Evolutionary conservation across 1,140 invertebrate genomes (phyloP).

Genomic region (Agraylea sexmaculata): DNA sequence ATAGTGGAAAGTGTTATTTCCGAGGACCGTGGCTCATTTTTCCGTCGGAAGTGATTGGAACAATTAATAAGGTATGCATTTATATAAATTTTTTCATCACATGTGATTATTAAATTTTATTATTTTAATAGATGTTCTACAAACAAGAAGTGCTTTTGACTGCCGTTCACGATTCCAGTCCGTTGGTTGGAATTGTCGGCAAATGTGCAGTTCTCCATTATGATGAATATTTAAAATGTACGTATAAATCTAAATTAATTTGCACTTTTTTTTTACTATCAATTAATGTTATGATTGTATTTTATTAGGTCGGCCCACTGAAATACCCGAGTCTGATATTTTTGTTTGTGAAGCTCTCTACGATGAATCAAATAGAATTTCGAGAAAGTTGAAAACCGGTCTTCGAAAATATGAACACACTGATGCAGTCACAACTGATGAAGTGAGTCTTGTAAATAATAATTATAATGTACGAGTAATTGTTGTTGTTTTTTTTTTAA

Average conservation of each 20-base stretch:
- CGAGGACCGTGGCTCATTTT: conserved; percentile 87
- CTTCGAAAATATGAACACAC: conserved; percentile 76
- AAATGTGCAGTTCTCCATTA: conserved; percentile 85
- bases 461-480: conserved; percentile 1
- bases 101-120: conserved; percentile 8
- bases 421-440: conserved; percentile 77
- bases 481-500: conserved; percentile 12
- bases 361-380: conserved; percentile 73
- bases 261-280: background rate
- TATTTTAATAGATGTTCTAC: conserved; percentile 60
- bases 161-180: conserved; percentile 83
- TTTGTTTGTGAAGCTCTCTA: conserved; percentile 91
- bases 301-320: conserved; percentile 74
- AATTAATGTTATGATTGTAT: conserved; percentile 9
- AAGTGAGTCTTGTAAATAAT: conserved; percentile 42
- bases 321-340: conserved; percentile 85
- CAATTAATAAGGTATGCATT: conserved; percentile 43
- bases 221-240: conserved; percentile 82
- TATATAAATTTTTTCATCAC: conserved; percentile 5
- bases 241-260: conserved; percentile 29
- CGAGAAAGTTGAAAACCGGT: conserved; percentile 62
- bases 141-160: conserved; percentile 90
- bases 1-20: conserved; percentile 78
- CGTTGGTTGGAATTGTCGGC: conserved; percentile 79
- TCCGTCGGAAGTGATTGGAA: conserved; percentile 71